These are phyloP conservation scores for Eupithecia abbreviata DNA, from an alignment of 2,888 invertebrate genomes.

Conservation along the genomic window DNA sequence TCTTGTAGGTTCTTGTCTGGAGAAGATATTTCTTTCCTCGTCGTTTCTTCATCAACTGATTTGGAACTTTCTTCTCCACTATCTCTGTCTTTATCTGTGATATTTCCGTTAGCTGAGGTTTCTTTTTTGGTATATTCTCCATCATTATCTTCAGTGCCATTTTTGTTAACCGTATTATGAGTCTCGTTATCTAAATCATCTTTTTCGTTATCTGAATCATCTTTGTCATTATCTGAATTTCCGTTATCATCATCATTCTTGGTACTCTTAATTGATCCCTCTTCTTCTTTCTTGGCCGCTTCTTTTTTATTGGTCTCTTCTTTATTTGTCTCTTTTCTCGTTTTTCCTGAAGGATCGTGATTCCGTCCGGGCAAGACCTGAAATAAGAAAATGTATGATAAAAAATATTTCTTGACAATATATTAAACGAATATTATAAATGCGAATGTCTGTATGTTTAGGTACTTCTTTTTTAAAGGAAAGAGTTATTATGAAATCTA, in stretches of 20 bases:
- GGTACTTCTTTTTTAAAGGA: no score
- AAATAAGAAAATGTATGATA: not conserved
- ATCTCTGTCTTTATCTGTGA: not conserved
- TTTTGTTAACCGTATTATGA: slow-evolving; percentile 6
- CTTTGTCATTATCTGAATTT: slow-evolving; percentile 6
- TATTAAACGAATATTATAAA: not conserved
- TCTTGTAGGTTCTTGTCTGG: not conserved
- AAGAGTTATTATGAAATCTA: no score
- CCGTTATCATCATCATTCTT: not conserved
- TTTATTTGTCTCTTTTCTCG: not conserved
- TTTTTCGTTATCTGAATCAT: slow-evolving; percentile 21
- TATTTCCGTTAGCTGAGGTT: not conserved
- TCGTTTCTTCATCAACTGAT: not conserved
- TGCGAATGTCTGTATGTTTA: no score
- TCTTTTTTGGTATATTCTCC: not conserved
- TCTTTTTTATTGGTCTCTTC: no score
- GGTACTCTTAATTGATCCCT: slow-evolving; percentile 10
- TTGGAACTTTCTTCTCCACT: not conserved
- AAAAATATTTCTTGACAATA: no score
- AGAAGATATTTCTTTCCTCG: not conserved
- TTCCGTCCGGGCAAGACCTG: not conserved
- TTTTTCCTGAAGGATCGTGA: slow-evolving; percentile 1
- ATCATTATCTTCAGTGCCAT: not conserved
- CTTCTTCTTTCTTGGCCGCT: no score
- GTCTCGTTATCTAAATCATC: not conserved